phyloP scores from a whole-genome alignment of 2,888 invertebrate species.

The Flabesymbios commensalis region DNA sequence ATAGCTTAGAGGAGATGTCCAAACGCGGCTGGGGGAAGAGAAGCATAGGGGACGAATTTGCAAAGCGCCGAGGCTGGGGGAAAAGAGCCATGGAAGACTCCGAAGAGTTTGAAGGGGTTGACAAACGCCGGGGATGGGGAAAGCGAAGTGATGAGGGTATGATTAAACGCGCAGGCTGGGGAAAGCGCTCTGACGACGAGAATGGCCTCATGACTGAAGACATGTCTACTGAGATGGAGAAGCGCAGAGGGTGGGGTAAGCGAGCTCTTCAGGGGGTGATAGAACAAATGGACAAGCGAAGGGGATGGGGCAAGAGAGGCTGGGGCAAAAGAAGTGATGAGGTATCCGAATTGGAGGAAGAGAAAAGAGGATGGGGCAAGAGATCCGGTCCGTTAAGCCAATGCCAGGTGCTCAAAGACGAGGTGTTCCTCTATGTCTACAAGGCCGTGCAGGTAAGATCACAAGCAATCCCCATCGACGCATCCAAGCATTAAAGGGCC shows the following conservation, averaged over 20 bases:
- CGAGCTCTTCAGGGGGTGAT: background rate
- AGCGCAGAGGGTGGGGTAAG: slow-evolving; percentile 19
- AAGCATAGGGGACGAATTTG: background rate
- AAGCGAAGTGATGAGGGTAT: background rate
- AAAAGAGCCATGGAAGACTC: background rate
- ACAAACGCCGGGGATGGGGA: slow-evolving; percentile 18
- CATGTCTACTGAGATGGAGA: slow-evolving; percentile 9
- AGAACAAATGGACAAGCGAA: slow-evolving; percentile 15
- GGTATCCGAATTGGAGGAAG: slow-evolving; percentile 10
- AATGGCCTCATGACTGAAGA: too few relatives aligned
- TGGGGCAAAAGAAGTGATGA: slow-evolving; percentile 13
- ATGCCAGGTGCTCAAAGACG: slow-evolving; percentile 4
- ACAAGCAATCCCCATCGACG: too few relatives aligned
- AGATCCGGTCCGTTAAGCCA: background rate
- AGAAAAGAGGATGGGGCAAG: slow-evolving; percentile 20
- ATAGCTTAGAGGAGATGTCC: too few relatives aligned
- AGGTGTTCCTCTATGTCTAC: slow-evolving; percentile 9
- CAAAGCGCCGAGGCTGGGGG: slow-evolving; percentile 9
- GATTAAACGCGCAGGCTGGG: background rate
- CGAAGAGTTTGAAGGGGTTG: background rate
- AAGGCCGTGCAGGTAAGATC: slow-evolving; percentile 19
- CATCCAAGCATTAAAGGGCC: too few relatives aligned
- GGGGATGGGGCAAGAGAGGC: slow-evolving; percentile 25
- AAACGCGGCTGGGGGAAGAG: slow-evolving; percentile 8
- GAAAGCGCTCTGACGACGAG: background rate